Conservation (phyloP, 2,113 vertebrate species). For the Dermatemys mawii region DNA sequence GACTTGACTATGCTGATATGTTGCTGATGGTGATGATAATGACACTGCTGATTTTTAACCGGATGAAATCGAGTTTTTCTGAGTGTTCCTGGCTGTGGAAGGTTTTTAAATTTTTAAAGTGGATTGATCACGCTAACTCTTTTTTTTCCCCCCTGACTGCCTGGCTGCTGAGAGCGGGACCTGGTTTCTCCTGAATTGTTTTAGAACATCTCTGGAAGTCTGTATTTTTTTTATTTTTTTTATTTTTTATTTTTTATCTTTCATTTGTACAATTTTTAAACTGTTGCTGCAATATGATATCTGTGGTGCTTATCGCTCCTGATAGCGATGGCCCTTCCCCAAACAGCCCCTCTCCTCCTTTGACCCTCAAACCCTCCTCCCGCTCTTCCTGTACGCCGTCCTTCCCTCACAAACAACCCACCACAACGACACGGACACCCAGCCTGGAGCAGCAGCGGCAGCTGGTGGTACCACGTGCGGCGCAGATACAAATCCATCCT, state of each 20-base stretch:
- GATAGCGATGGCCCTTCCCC: constrained; percentile 67
- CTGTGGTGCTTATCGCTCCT: constrained; percentile 73
- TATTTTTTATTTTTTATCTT: constrained; percentile 77
- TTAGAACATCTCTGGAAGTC: constrained; percentile 77
- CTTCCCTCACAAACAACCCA: constrained; percentile 70
- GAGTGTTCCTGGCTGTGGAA: constrained; percentile 75
- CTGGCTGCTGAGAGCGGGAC: constrained; percentile 76
- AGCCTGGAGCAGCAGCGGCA: constrained; percentile 73
- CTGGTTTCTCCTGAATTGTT: constrained; percentile 77
- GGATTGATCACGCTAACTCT: constrained; percentile 73
- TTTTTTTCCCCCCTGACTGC: constrained; percentile 68
- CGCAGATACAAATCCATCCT: constrained; percentile 74
- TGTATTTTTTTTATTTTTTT: constrained; percentile 70
- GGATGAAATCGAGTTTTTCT: constrained; percentile 78
- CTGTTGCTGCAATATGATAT: constrained; percentile 78
- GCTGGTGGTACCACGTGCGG: constrained; percentile 67
- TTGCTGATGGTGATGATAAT: constrained; percentile 69
- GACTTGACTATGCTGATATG: constrained; percentile 71
- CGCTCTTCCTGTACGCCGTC: constrained; percentile 67
- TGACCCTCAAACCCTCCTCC: constrained; percentile 66
- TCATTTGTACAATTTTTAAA: constrained; percentile 78
- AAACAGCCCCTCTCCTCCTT: constrained; percentile 69
- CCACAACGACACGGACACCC: constrained; percentile 71
- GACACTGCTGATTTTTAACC: constrained; percentile 71
- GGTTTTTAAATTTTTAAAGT: constrained; percentile 76